phyloP scores from a whole-genome alignment of 2,888 invertebrate genomes.

The Hypselothyrea guttata region DNA sequence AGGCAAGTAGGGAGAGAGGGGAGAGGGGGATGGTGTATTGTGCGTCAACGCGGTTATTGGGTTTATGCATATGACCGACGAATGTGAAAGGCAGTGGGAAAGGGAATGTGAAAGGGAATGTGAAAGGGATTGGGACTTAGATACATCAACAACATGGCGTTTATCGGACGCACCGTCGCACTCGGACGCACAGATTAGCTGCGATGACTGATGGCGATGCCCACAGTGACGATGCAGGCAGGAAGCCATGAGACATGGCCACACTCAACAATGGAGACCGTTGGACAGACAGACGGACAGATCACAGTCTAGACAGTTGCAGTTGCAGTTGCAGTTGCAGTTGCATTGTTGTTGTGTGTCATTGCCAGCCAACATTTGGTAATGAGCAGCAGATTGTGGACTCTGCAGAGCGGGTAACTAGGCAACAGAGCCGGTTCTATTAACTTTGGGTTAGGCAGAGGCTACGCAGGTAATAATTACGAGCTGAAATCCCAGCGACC shows the following conservation, averaged over 20 bases:
- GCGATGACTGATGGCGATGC: conserved; percentile 44
- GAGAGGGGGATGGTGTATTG: neutral
- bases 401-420: too few species aligned
- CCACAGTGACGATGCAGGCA: conserved; percentile 21
- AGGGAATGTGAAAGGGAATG: too few species aligned
- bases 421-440: too few species aligned
- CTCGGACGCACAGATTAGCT: conserved; percentile 44
- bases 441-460: too few species aligned
- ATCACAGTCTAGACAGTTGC: neutral
- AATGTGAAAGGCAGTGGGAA: too few species aligned
- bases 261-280: neutral
- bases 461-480: too few species aligned
- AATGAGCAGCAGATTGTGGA: too few species aligned
- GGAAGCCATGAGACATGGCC: neutral
- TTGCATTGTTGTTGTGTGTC: neutral
- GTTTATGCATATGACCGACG: conserved; percentile 33
- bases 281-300: neutral
- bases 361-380: conserved; percentile 3
- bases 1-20: too few species aligned
- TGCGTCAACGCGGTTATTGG: conserved; percentile 18
- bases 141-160: conserved; percentile 50
- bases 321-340: conserved; percentile 1
- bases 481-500: too few species aligned
- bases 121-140: conserved; percentile 4
- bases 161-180: conserved; percentile 38